Evolutionary conservation across 2,113 vertebrate species (phyloP), one percentile per base, ranked within the genome.

Genomic region (Thymallus thymallus): DNA sequence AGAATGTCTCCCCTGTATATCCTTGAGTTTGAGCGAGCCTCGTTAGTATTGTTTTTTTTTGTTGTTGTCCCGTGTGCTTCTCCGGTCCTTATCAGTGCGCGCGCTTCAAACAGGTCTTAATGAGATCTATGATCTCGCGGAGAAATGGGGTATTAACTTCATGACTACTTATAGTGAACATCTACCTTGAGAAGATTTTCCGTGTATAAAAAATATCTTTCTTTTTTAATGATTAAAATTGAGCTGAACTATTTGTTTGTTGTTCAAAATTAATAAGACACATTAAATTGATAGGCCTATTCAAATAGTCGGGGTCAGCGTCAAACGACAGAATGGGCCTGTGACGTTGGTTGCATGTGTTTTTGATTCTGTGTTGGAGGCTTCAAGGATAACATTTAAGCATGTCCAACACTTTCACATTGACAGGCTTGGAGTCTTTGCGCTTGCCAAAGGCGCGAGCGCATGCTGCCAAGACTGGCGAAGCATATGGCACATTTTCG

Each of bases 31-130:
- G 18, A 55, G 51, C 56, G n/a, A 60, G 66, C 22, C 41, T 22
- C 30, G 32, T 69, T 64, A 58, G 48, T 18, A 51, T 51, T 1
- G 18, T 5, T 51, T 51, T 51, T 16, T n/a, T n/a, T n/a, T n/a
- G n/a, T n/a, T n/a, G n/a, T n/a, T 5, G 12, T 14, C 14, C 48
- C 16, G 16, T 16, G 48, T 51, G 48, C 46, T 14, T 29, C 41
- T 35, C 14, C 60, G 46, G 46, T 58, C 68, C 48, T 79, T 79
- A 67, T 71, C 72, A 64, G 60, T 9, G 35, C 14, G 58, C 46
- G 46, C 63, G 72, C 76, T 71, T 56, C 56, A 71, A 76, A 75
- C 23, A 51, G 16, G 14, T 18, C 48, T 51, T 18, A 69, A 76
- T 76, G 60, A 51, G 66, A 35, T 69, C 74, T 51, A 16, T 51